Conservation (phyloP, 2,888 invertebrate species). For the Formica aserva region DNA sequence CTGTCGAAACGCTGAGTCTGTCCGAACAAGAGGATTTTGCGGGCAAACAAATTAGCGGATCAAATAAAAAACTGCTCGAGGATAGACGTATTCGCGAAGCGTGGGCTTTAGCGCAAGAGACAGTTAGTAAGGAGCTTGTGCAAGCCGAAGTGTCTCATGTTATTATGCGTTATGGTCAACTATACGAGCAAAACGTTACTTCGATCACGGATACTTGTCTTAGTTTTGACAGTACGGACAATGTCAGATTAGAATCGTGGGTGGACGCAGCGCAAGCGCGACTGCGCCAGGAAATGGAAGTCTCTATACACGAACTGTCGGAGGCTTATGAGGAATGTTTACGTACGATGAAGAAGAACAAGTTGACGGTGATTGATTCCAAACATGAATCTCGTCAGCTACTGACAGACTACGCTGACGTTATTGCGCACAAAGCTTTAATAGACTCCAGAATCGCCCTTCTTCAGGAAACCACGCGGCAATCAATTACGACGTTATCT, state of each 20-base stretch:
- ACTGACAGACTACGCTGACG: slow-evolving; percentile 90
- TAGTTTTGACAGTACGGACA: slow-evolving; percentile 88
- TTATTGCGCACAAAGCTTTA: slow-evolving; percentile 91
- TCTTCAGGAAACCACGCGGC: slow-evolving; percentile 86
- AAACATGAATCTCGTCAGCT: slow-evolving; percentile 86
- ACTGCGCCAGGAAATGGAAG: slow-evolving; percentile 91
- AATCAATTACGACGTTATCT: slow-evolving; percentile 67
- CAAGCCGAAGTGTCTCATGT: slow-evolving; percentile 93
- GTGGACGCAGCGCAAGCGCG: slow-evolving; percentile 91
- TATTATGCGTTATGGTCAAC: slow-evolving; percentile 90
- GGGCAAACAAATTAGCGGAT: slow-evolving; percentile 85
- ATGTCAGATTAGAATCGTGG: slow-evolving; percentile 91
- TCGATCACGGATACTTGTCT: slow-evolving; percentile 85
- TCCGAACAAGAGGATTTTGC: slow-evolving; percentile 78
- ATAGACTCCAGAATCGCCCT: slow-evolving; percentile 92
- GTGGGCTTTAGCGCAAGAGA: slow-evolving; percentile 91
- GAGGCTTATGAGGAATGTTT: slow-evolving; percentile 89
- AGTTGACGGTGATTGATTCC: slow-evolving; percentile 73
- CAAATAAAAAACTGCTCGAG: slow-evolving; percentile 86
- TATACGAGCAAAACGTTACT: slow-evolving; percentile 87
- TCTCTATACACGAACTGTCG: slow-evolving; percentile 90
- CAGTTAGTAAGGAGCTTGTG: slow-evolving; percentile 91
- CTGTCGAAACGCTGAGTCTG: slow-evolving; percentile 89
- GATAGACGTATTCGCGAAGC: slow-evolving; percentile 91
- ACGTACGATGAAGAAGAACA: slow-evolving; percentile 87